Base-by-base conservation (phyloP, 1,140 invertebrate genomes). In the Solenopsis fugax region DNA sequence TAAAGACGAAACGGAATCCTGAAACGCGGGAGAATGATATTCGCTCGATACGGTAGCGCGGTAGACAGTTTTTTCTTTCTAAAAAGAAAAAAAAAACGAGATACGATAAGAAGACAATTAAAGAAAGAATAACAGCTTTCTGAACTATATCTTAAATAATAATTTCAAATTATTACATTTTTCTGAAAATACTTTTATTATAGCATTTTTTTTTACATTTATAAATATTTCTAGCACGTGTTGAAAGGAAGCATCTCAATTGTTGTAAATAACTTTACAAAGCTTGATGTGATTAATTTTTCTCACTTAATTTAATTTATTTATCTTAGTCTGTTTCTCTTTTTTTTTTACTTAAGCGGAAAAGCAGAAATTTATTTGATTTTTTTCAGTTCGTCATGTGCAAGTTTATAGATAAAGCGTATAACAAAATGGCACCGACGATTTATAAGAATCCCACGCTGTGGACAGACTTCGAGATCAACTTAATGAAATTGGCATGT, bases 401-500 rank as follows among this genome's bases (percentile, higher is more conserved):
- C 52, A 81, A 82, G 29, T 48, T 88, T 34, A 37, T 82, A 21
- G 52, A 76, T 13, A 48, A 75, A 13, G 52, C 69, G 2, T 88
- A 88, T 16, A 50, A 4, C 16, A 21, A 58, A 7, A 50, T 18
- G 4, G 78, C 50, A 16, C 41, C 21, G 6, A 37, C n/a, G n/a
- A 6, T 45, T 0, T 9, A 21, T 24, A 80, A 34, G 12, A n/a
- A 60, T 24, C 72, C 50, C 2, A 9, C n/a, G 16, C 4, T 41
- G 12, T 87, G 76, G 85, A 85, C 62, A 12, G 6, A 34, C 10
- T 88, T 88, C 37, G 48, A 85, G 10, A 29, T 77, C 6, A 34
- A 64, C n/a, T 0, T 89, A 50, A 87, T 87, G 60, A 81, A 73
- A 82, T 69, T 21, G 50, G 60, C 87, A 18, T 89, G 86, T 37